Evolutionary conservation across 2,113 vertebrate genomes (phyloP).

Genomic region (Poecile atricapillus): DNA sequence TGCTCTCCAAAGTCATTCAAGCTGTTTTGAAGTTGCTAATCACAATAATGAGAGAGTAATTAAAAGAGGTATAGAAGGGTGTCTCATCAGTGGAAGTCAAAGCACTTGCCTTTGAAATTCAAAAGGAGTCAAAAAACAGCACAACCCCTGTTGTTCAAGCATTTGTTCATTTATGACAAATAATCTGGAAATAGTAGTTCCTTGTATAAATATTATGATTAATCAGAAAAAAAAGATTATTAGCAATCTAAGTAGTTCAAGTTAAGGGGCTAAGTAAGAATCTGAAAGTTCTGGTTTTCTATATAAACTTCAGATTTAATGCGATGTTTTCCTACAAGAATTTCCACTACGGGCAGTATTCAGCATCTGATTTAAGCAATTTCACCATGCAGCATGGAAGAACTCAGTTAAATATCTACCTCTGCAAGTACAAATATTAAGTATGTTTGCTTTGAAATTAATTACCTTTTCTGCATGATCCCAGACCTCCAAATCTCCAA

Average conservation of each 20-base stretch:
- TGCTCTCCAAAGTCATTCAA: slow-evolving; percentile 88
- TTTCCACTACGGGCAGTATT: not conserved
- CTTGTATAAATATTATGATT: not conserved
- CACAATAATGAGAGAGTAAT: not conserved
- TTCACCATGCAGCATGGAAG: not conserved
- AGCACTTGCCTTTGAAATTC: not conserved
- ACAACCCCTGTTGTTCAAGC: not conserved
- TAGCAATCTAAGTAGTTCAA: not conserved
- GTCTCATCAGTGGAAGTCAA: not conserved
- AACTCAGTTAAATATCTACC: not conserved
- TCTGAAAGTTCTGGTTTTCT: not conserved
- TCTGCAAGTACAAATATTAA: not conserved
- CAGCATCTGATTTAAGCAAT: not conserved
- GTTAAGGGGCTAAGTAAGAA: not conserved
- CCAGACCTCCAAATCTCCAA: slow-evolving; percentile 88
- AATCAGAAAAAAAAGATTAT: not conserved
- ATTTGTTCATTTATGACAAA: not conserved
- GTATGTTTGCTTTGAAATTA: not conserved
- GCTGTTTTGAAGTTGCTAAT: slow-evolving; percentile 90
- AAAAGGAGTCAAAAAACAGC: not conserved
- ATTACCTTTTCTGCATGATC: slow-evolving; percentile 89
- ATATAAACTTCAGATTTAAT: not conserved
- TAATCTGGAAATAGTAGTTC: not conserved
- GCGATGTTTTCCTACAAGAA: not conserved
- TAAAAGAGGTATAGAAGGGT: not conserved